phyloP scores from a whole-genome alignment of 2,888 invertebrate species.

The Sinelater perroti region DNA sequence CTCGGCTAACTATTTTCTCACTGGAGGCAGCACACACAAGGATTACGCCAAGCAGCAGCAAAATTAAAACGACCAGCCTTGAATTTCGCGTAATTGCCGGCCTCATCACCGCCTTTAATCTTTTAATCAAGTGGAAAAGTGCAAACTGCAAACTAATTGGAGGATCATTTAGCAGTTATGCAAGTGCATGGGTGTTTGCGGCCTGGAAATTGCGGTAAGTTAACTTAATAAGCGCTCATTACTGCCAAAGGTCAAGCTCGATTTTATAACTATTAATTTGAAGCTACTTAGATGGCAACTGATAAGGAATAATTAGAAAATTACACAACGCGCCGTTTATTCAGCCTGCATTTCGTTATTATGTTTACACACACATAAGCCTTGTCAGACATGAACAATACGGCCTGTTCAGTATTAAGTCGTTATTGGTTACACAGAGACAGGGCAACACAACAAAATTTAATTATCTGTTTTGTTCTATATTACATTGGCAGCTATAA shows the following conservation, averaged over 20 bases:
- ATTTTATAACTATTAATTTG: conserved; percentile 27
- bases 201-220: conserved; percentile 29
- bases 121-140: conserved; percentile 35
- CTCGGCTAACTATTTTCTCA: too few species aligned
- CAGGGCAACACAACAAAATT: too few species aligned
- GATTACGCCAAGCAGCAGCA: background rate
- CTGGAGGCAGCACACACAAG: too few species aligned
- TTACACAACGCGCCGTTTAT: conserved; percentile 22
- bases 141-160: conserved; percentile 42
- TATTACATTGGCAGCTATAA: too few species aligned
- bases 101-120: conserved; percentile 39
- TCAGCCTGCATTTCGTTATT: conserved; percentile 18
- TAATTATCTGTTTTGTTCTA: too few species aligned
- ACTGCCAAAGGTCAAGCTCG: conserved; percentile 30
- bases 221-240: conserved; percentile 27
- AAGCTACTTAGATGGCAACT: conserved; percentile 18
- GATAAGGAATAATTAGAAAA: conserved; percentile 35
- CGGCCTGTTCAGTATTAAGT: conserved; percentile 4
- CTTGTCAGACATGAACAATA: background rate
- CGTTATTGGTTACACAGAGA: too few species aligned
- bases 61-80: conserved; percentile 29
- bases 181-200: conserved; percentile 38
- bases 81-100: conserved; percentile 33
- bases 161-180: conserved; percentile 31
- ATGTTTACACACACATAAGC: conserved; percentile 24